Evolutionary conservation across 1,140 invertebrate genomes (phyloP).

Genomic region (Danaus plexippus): DNA sequence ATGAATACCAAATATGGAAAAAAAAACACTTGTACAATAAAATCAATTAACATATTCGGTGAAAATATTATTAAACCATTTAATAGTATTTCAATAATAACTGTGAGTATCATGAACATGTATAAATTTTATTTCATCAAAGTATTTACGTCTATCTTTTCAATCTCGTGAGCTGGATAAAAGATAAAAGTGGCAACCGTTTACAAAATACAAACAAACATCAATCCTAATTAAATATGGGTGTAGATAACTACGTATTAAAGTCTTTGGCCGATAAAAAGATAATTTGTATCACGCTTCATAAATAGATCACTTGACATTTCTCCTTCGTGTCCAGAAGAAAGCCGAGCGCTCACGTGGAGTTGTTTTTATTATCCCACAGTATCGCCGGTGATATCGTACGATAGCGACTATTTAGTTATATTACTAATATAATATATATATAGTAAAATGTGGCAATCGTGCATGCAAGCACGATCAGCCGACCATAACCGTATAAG

Average conservation of each 20-base stretch:
- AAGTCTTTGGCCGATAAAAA: conserved; percentile 66
- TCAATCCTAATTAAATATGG: conserved; percentile 3
- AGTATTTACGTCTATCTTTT: no score
- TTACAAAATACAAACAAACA: conserved; percentile 9
- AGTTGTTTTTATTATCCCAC: conserved; percentile 64
- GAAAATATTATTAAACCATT: no score
- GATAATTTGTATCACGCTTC: conserved; percentile 53
- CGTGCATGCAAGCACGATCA: no score
- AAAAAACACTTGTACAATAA: no score
- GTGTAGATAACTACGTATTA: conserved; percentile 13
- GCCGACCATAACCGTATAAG: no score
- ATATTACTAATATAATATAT: no score
- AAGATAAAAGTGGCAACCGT: not conserved
- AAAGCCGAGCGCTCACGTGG: conserved; percentile 54
- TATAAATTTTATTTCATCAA: no score
- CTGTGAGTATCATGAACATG: no score
- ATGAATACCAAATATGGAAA: no score
- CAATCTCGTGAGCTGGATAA: not conserved
- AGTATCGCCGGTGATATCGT: conserved; percentile 30
- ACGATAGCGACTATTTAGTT: conserved; percentile 31
- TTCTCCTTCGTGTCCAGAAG: conserved; percentile 33
- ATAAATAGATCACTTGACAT: conserved; percentile 60
- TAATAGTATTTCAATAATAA: no score
- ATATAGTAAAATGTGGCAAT: no score
- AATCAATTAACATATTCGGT: no score